A percentile compares a stretch with the other conserved stretches of the same genome.
Conservation (phyloP, 1,140 invertebrate genomes). For the Platyura marginata region DNA sequence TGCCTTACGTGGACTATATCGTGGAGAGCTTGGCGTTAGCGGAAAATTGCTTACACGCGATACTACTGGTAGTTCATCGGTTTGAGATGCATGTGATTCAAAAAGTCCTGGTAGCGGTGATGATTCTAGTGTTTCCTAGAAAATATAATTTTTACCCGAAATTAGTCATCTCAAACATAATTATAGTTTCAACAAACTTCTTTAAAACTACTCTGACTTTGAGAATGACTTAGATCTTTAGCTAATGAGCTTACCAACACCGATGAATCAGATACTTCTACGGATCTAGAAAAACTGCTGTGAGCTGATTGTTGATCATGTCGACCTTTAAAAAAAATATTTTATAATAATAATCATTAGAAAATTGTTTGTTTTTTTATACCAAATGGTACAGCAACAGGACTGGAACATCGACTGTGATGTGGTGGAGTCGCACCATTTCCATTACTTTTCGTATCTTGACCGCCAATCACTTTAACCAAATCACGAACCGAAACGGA, state of each 20-base stretch:
- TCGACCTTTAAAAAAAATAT: not conserved
- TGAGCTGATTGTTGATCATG: not conserved
- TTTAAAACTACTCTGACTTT: conserved; percentile 19
- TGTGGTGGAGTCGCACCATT: conserved; percentile 44
- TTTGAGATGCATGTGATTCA: conserved; percentile 13
- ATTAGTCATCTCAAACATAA: conserved; percentile 8
- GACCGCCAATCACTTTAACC: conserved; percentile 50
- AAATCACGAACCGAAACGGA: conserved; percentile 63
- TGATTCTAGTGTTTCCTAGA: too few relatives aligned
- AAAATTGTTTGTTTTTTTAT: too few relatives aligned
- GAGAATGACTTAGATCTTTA: conserved; percentile 35
- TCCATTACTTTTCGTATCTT: conserved; percentile 35
- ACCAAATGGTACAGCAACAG: conserved; percentile 30
- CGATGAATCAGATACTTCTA: conserved; percentile 31
- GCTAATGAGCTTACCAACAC: conserved; percentile 20
- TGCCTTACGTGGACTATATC: conserved; percentile 13
- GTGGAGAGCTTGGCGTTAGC: too few relatives aligned
- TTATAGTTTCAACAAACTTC: not conserved
- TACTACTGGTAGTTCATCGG: too few relatives aligned
- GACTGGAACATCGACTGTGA: conserved; percentile 37
- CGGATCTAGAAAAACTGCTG: conserved; percentile 2
- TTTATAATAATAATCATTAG: too few relatives aligned
- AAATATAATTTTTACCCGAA: too few relatives aligned
- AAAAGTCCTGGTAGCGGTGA: too few relatives aligned
- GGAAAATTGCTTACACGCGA: too few relatives aligned